Conservation (phyloP, 2,113 vertebrate genomes). For the Ptilorrhoa leucosticta region DNA sequence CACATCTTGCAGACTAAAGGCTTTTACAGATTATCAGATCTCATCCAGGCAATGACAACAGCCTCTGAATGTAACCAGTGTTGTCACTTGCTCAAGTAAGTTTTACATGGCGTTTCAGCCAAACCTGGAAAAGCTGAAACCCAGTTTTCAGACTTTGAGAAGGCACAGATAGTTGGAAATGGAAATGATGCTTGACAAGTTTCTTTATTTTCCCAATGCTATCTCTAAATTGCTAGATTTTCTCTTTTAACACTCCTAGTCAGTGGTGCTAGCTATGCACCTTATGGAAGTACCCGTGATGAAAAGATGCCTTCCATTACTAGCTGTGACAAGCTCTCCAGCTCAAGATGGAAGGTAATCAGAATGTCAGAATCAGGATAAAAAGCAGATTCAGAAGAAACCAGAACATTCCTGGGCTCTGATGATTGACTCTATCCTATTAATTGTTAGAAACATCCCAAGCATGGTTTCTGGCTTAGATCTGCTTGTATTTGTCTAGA, state of each 20-base stretch:
- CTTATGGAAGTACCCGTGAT: neutral
- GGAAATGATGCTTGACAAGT: neutral
- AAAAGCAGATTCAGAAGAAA: neutral
- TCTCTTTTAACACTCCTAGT: neutral
- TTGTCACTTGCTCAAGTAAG: neutral
- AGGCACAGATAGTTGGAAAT: neutral
- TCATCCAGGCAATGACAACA: neutral
- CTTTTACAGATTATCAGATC: neutral
- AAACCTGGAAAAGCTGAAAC: neutral
- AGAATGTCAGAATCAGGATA: neutral
- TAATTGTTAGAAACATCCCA: neutral
- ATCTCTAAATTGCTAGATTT: neutral
- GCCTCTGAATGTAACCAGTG: neutral
- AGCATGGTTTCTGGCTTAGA: neutral
- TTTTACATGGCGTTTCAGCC: neutral
- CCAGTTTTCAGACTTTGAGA: neutral
- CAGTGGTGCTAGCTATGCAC: neutral
- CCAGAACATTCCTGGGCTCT: neutral
- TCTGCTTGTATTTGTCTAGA: neutral
- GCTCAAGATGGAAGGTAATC: neutral
- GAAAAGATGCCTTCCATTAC: neutral
- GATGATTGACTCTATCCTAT: neutral
- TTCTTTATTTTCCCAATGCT: neutral
- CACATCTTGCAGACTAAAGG: neutral
- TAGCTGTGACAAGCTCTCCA: neutral